Evolutionary conservation across 1,140 invertebrate species (phyloP).

Genomic region (Drosophila tsacasi): DNA sequence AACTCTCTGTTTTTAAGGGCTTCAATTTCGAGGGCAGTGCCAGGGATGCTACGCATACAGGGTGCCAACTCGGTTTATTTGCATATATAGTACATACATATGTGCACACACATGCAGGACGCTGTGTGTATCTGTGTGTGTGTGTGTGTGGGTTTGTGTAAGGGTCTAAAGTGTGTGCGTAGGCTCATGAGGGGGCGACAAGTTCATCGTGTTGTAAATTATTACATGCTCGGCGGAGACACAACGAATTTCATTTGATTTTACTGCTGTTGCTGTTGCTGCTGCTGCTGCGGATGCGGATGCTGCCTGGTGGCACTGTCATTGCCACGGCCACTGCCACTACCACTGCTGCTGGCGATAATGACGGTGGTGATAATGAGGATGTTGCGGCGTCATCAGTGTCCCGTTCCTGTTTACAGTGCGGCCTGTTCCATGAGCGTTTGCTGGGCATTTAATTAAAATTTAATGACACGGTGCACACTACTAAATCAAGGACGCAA

Average conservation of each 20-base stretch:
- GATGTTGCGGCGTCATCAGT: conserved; percentile 21
- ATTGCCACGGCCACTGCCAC: background rate
- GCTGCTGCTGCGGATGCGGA: conserved; percentile 20
- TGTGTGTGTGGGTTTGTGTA: background rate
- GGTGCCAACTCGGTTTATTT: conserved; percentile 41
- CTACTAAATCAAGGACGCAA: conserved; percentile 73
- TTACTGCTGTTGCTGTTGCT: conserved; percentile 18
- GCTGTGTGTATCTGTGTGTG: background rate
- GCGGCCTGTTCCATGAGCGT: conserved; percentile 11
- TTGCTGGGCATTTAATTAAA: conserved; percentile 69
- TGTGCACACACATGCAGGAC: background rate
- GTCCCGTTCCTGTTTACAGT: conserved; percentile 24
- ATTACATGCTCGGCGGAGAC: conserved; percentile 59
- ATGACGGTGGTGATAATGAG: conserved; percentile 15
- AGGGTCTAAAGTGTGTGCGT: conserved; percentile 10
- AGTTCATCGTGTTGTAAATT: conserved; percentile 72
- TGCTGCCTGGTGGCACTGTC: background rate
- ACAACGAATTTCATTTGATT: conserved; percentile 60
- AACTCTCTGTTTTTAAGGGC: background rate
- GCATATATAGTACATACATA: conserved; percentile 48
- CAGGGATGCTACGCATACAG: background rate
- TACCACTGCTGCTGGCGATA: background rate
- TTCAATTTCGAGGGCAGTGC: background rate
- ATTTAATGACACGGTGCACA: conserved; percentile 70
- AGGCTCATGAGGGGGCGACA: conserved; percentile 28